These are phyloP conservation scores for Alca torda DNA, from an alignment of 2,797 vertebrate species.

Conservation along the genomic window DNA sequence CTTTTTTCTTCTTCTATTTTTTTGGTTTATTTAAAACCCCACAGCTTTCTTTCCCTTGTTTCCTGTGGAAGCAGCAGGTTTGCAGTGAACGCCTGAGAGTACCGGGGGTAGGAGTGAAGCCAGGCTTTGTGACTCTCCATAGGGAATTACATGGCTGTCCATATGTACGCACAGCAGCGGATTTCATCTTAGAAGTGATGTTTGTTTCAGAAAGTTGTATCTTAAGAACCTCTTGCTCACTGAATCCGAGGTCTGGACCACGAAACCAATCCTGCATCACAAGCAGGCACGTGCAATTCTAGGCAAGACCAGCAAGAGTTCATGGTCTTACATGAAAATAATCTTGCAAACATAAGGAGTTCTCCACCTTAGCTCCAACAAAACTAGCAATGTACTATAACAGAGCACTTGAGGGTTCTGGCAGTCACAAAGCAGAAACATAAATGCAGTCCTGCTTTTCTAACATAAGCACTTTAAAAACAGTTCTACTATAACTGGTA, in stretches of 20 bases:
- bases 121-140: background rate
- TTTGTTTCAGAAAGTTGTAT: background rate
- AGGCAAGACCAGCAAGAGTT: background rate
- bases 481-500: background rate
- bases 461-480: conserved; percentile 42
- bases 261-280: background rate
- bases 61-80: background rate
- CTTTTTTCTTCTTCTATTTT: background rate
- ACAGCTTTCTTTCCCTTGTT: background rate
- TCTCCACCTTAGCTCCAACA: conserved; percentile 5
- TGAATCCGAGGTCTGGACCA: background rate
- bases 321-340: background rate
- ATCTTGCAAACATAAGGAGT: background rate
- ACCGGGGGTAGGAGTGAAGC: background rate
- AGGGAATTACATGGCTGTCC: background rate
- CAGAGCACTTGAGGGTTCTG: conserved; percentile 48
- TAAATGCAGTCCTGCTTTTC: conserved; percentile 25
- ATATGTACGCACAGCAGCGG: background rate
- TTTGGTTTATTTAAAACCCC: background rate
- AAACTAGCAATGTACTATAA: conserved; percentile 14
- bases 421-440: conserved; percentile 8
- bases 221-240: background rate
- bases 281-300: background rate
- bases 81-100: background rate
- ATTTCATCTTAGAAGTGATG: background rate